phyloP scores from a whole-genome alignment of 2,113 vertebrate genomes.

The Myxocyprinus asiaticus region DNA sequence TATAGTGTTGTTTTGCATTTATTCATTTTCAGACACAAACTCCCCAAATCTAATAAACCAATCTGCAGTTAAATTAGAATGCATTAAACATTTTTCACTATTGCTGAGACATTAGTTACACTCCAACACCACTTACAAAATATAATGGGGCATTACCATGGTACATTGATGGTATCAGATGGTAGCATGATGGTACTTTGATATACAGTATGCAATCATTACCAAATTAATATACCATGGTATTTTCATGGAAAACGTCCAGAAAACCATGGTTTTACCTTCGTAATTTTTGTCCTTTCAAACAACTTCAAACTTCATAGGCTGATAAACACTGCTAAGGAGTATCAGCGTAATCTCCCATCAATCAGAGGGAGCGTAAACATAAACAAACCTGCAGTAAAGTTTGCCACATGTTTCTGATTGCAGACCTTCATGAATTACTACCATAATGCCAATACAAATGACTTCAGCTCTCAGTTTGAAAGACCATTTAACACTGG shows the following conservation, averaged over 20 bases:
- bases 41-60: not conserved
- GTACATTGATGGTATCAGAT: too few relatives aligned
- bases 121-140: not conserved
- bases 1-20: not conserved
- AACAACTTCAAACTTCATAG: not conserved
- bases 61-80: not conserved
- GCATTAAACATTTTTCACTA: not conserved
- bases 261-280: not conserved
- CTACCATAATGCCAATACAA: slow-evolving; percentile 4
- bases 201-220: too few relatives aligned
- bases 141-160: too few relatives aligned
- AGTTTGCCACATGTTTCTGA: slow-evolving; percentile 24
- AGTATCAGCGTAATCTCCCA: not conserved
- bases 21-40: not conserved
- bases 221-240: not conserved
- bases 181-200: too few relatives aligned
- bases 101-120: not conserved
- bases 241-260: not conserved
- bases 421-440: not conserved
- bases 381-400: not conserved
- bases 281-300: not conserved
- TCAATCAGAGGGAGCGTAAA: slow-evolving; percentile 38
- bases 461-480: not conserved
- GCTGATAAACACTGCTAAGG: slow-evolving; percentile 16
- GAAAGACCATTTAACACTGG: not conserved